A percentile compares a stretch with the other conserved stretches of the same genome.
Evolutionary conservation across 2,888 invertebrate genomes (phyloP).

Genomic region (Eurois occulta): DNA sequence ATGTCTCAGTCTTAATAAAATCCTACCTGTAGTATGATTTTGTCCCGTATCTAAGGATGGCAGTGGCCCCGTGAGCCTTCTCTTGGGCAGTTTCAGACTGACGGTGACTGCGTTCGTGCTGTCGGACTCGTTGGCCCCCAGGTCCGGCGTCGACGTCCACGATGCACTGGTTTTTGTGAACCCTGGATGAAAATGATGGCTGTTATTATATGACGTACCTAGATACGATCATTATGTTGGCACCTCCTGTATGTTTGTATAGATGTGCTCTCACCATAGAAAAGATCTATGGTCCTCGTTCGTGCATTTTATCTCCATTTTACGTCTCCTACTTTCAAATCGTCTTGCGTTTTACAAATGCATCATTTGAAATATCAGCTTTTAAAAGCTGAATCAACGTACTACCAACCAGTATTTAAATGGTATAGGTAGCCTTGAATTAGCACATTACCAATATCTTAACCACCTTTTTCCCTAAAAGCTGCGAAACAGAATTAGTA

Average conservation of each 20-base stretch:
- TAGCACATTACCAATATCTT: not conserved
- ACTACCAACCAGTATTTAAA: not conserved
- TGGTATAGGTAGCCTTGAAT: not conserved
- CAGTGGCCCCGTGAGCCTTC: constrained; percentile 91
- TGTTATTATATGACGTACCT: not conserved
- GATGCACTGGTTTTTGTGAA: constrained; percentile 89
- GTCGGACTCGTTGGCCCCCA: constrained; percentile 91
- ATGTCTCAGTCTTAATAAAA: constrained; percentile 41
- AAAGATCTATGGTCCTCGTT: not conserved
- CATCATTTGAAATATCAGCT: not conserved
- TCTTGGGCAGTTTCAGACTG: constrained; percentile 92
- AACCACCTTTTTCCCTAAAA: not conserved
- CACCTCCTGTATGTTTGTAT: not conserved
- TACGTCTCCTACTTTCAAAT: not conserved
- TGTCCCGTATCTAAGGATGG: constrained; percentile 90
- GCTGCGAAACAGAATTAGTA: constrained; percentile 13
- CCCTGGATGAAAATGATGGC: constrained; percentile 72
- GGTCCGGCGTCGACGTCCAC: constrained; percentile 96
- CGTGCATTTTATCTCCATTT: not conserved
- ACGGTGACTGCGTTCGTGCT: constrained; percentile 92
- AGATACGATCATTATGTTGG: not conserved
- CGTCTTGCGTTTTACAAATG: not conserved
- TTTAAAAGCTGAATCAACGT: not conserved
- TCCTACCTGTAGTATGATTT: constrained; percentile 71
- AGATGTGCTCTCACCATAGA: not conserved